Conservation (phyloP, 2,113 vertebrate genomes). For the Sinocyclocheilus rhinocerous region DNA sequence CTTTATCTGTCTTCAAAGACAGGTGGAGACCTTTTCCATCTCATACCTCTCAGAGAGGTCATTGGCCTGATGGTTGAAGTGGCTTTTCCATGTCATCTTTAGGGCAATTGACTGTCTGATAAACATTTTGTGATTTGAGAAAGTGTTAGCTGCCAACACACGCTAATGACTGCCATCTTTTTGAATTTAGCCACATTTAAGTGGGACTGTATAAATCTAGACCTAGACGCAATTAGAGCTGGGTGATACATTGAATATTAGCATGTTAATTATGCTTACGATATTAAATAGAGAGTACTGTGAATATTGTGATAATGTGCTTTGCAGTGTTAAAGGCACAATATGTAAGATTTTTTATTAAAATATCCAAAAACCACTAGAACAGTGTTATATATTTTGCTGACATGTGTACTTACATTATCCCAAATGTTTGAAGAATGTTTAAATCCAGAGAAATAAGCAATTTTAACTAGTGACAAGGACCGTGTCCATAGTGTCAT, state of each 20-base stretch:
- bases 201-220: neutral
- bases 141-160: neutral
- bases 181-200: neutral
- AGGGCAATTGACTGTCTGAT: conserved; percentile 2
- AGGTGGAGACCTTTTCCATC: neutral
- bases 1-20: conserved; percentile 2
- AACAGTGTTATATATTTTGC: too few relatives aligned
- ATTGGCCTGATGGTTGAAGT: conserved; percentile 4
- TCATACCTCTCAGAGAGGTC: neutral
- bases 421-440: too few relatives aligned
- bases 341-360: too few relatives aligned
- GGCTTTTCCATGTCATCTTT: conserved; percentile 25
- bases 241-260: neutral
- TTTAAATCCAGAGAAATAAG: too few relatives aligned
- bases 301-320: neutral
- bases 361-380: too few relatives aligned
- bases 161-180: neutral
- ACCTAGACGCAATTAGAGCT: neutral
- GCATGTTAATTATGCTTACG: too few relatives aligned
- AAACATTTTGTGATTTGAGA: conserved; percentile 3
- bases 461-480: too few relatives aligned
- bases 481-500: too few relatives aligned
- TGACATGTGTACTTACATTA: too few relatives aligned
- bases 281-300: too few relatives aligned
- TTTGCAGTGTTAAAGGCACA: too few relatives aligned